These are phyloP conservation scores for Volucella bombylans DNA, from an alignment of 2,888 invertebrate species.

Conservation along the genomic window DNA sequence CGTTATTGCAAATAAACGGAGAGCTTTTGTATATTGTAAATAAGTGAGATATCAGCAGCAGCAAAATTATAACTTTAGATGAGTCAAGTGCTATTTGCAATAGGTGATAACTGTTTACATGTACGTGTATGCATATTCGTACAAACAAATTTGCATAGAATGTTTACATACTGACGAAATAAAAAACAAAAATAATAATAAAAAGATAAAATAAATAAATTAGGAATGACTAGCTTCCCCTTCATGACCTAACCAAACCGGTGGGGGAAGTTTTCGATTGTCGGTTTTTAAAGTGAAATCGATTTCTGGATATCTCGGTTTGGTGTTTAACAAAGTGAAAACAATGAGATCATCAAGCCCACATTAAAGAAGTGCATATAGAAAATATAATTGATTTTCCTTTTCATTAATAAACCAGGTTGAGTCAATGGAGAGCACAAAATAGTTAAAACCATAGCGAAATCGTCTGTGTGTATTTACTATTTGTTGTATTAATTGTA, in stretches of 20 bases:
- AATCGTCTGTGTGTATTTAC: no score
- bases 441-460: no score
- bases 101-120: conserved; percentile 24
- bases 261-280: conserved; percentile 25
- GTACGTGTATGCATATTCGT: conserved; percentile 3
- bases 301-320: conserved; percentile 13
- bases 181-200: neutral
- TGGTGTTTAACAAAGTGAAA: conserved; percentile 2
- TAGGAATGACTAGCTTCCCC: conserved; percentile 29
- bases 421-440: neutral
- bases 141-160: no score
- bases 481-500: no score
- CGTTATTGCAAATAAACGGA: no score
- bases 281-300: conserved; percentile 28
- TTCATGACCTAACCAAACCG: conserved; percentile 46
- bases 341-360: conserved; percentile 44
- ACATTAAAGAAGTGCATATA: conserved; percentile 6
- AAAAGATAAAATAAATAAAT: neutral
- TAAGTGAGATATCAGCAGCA: no score
- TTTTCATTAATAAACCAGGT: conserved; percentile 8
- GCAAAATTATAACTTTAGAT: conserved; percentile 1
- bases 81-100: conserved; percentile 25
- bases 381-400: conserved; percentile 24
- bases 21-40: no score
- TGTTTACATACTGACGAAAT: neutral